These are phyloP conservation scores for Parnassius glacialis DNA, from an alignment of 2,888 invertebrate species.

Conservation along the genomic window DNA sequence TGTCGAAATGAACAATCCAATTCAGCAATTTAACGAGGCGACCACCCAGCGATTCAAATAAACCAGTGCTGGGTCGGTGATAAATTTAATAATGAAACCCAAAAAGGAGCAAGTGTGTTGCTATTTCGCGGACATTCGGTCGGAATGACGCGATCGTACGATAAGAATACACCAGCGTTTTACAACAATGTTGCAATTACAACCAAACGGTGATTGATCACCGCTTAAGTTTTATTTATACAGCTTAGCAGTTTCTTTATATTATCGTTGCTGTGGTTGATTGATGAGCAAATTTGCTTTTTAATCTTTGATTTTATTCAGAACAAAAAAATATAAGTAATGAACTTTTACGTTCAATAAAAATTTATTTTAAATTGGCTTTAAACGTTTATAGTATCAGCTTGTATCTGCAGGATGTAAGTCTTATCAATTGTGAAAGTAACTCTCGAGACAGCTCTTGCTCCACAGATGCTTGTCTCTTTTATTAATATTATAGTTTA, in stretches of 20 bases:
- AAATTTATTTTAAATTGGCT: too few relatives aligned
- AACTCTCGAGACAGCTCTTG: too few relatives aligned
- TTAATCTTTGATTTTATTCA: background rate
- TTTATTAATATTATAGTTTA: too few relatives aligned
- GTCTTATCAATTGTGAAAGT: too few relatives aligned
- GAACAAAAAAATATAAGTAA: too few relatives aligned
- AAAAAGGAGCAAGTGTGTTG: constrained; percentile 23
- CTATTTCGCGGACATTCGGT: constrained; percentile 25
- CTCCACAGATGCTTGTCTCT: too few relatives aligned
- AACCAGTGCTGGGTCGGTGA: constrained; percentile 33
- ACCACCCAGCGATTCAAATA: constrained; percentile 33
- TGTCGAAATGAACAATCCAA: constrained; percentile 35
- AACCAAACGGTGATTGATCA: constrained; percentile 19
- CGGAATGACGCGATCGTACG: constrained; percentile 17
- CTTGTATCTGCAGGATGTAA: too few relatives aligned
- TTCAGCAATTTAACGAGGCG: constrained; percentile 35
- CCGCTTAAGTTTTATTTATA: constrained; percentile 20
- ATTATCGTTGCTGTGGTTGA: background rate
- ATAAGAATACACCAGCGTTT: constrained; percentile 14
- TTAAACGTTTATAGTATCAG: too few relatives aligned
- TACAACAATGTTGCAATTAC: constrained; percentile 18
- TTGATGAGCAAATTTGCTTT: constrained; percentile 18
- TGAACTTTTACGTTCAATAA: too few relatives aligned
- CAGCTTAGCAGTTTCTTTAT: constrained; percentile 10
- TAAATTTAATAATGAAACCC: constrained; percentile 32